These are phyloP conservation scores for Carcharodon carcharias DNA, from an alignment of 2,797 vertebrate species.

Conservation along the genomic window DNA sequence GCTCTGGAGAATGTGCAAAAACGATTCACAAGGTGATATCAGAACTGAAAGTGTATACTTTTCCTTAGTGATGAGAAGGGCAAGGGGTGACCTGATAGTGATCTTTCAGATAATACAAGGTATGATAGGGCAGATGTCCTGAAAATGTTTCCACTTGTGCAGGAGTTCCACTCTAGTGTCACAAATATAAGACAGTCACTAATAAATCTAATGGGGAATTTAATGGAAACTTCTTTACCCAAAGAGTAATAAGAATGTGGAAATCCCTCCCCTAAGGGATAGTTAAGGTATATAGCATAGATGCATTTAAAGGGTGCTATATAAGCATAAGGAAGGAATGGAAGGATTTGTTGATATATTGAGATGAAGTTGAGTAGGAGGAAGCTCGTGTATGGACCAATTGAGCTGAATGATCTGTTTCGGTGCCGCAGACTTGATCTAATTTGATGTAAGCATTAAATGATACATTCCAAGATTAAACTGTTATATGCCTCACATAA, in stretches of 20 bases:
- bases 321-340: too few species aligned
- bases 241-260: not conserved
- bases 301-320: not conserved
- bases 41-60: too few species aligned
- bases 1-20: too few species aligned
- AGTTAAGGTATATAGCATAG: not conserved
- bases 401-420: not conserved
- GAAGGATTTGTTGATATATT: not conserved
- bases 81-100: too few species aligned
- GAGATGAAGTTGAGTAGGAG: not conserved
- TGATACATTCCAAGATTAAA: not conserved
- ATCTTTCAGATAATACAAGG: too few species aligned
- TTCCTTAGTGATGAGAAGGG: too few species aligned
- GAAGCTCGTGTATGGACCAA: not conserved
- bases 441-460: not conserved
- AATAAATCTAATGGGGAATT: not conserved
- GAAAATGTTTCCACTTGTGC: not conserved
- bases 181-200: not conserved
- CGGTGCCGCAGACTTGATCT: not conserved
- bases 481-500: not conserved
- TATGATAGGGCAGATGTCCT: too few species aligned
- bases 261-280: not conserved
- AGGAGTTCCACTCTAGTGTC: not conserved
- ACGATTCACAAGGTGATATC: too few species aligned
- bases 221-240: not conserved